Conservation (phyloP, 2,113 vertebrate genomes). For the Chinchilla lanigera region DNA sequence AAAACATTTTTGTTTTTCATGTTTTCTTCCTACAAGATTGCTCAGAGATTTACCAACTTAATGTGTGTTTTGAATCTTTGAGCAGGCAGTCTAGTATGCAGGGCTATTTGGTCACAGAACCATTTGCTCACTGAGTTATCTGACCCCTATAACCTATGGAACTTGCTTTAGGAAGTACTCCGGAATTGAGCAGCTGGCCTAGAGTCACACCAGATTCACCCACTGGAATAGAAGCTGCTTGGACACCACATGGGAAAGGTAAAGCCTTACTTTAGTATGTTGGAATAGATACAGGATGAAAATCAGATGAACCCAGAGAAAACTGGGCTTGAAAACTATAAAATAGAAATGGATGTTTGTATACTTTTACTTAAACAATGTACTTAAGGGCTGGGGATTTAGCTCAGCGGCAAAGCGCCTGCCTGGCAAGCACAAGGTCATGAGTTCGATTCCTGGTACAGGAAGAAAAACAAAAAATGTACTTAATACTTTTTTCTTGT, state of each 20-base stretch:
- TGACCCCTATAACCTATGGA: background rate
- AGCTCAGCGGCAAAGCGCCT: too few relatives aligned
- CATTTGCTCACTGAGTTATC: background rate
- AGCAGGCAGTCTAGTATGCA: background rate
- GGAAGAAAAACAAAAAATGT: too few relatives aligned
- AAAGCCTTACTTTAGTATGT: background rate
- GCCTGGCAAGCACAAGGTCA: too few relatives aligned
- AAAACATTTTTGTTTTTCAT: background rate
- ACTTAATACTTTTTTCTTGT: background rate
- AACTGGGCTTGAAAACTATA: background rate
- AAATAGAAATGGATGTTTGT: background rate
- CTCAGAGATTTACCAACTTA: background rate
- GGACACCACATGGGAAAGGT: background rate
- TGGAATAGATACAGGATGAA: background rate
- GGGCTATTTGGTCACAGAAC: background rate
- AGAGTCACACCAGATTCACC: background rate
- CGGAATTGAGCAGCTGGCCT: background rate
- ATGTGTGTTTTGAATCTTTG: background rate
- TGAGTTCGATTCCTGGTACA: too few relatives aligned
- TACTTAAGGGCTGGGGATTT: too few relatives aligned
- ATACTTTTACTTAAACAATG: background rate
- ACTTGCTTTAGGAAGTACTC: background rate
- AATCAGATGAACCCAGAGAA: background rate
- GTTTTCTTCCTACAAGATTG: background rate
- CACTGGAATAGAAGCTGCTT: background rate